Conservation (phyloP, 2,113 vertebrate species). For the Tylochromis polylepis region DNA sequence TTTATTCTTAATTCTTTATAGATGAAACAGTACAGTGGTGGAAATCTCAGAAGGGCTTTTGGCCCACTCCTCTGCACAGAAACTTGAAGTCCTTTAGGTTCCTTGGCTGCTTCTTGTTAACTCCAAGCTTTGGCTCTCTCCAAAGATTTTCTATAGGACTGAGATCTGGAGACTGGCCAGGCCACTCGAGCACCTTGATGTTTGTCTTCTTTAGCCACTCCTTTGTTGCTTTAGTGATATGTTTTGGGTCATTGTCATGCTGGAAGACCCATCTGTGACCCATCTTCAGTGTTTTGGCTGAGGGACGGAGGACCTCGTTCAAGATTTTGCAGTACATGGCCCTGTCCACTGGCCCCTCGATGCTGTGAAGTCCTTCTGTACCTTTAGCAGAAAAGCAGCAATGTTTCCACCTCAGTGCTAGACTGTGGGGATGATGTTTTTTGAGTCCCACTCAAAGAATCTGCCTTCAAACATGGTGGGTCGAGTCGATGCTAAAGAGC, state of each 20-base stretch:
- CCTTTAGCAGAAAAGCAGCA: background rate
- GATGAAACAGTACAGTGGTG: fast-evolving
- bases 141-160: fast-evolving
- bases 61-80: background rate
- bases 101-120: background rate
- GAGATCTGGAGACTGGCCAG: background rate
- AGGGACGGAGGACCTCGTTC: background rate
- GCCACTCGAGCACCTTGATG: background rate
- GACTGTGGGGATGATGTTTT: background rate
- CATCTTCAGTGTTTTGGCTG: background rate
- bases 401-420: background rate
- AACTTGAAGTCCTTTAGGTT: background rate
- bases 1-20: background rate
- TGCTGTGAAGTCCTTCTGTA: background rate
- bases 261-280: background rate
- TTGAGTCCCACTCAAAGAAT: background rate
- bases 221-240: background rate
- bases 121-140: fast-evolving
- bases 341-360: background rate
- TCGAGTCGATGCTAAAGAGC: too few relatives aligned
- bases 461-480: background rate
- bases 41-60: background rate
- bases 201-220: background rate
- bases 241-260: background rate
- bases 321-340: background rate